Evolutionary conservation across 2,113 vertebrate species (phyloP).

Genomic region (Craseonycteris thonglongyai): DNA sequence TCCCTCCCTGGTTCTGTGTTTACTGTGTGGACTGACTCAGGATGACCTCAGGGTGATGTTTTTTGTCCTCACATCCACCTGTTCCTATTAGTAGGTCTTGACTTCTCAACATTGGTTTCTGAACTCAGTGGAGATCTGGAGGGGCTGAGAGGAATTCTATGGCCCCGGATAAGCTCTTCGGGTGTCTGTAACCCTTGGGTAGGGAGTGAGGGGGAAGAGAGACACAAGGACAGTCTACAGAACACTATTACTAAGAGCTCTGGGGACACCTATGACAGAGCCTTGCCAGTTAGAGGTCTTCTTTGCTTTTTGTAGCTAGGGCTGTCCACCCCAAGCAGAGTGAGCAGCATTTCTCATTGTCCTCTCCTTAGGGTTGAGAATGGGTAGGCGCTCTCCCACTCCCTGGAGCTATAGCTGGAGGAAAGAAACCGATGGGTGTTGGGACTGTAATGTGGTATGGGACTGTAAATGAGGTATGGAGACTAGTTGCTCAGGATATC

Average conservation of each 20-base stretch:
- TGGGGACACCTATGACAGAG: neutral
- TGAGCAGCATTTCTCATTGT: neutral
- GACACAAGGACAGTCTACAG: neutral
- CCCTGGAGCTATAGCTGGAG: neutral
- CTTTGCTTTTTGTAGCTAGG: neutral
- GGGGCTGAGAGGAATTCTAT: neutral
- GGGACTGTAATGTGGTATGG: neutral
- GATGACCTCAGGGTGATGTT: constrained; percentile 48
- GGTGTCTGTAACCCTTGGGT: neutral
- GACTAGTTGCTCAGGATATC: neutral
- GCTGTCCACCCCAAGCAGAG: neutral
- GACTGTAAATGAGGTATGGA: neutral
- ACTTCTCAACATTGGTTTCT: neutral
- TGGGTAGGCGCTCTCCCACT: neutral
- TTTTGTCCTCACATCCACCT: constrained; percentile 25
- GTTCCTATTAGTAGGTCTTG: constrained; percentile 6
- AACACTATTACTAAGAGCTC: neutral
- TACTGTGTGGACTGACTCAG: constrained; percentile 43
- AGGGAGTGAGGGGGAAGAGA: neutral
- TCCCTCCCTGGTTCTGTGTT: constrained; percentile 6
- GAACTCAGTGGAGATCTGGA: neutral
- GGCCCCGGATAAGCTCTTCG: neutral
- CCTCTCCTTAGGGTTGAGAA: neutral
- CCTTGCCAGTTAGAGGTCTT: neutral
- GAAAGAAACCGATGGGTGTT: neutral